Conservation (phyloP, 2,888 invertebrate species). For the Drosophila kambysellisi region DNA sequence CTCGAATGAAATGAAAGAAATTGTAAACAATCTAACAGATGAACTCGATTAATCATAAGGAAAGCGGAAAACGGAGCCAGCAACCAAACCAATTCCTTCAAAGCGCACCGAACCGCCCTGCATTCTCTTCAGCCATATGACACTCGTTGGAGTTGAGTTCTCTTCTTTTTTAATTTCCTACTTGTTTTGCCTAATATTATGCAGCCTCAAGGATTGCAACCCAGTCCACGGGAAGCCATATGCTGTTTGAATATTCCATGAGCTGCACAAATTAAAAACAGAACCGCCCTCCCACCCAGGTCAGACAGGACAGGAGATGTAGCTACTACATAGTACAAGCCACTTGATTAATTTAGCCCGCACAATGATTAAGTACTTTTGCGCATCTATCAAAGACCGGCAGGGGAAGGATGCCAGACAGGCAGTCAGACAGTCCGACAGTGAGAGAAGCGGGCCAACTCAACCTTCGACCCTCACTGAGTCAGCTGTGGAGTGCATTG, state of each 20-base stretch:
- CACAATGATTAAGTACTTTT: slow-evolving; percentile 83
- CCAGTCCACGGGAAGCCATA: slow-evolving; percentile 65
- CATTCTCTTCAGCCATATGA: slow-evolving; percentile 54
- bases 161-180: slow-evolving; percentile 66
- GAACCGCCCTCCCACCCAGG: slow-evolving; percentile 20
- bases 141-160: slow-evolving; percentile 37
- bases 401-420: slow-evolving; percentile 16
- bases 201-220: slow-evolving; percentile 70
- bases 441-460: slow-evolving; percentile 31
- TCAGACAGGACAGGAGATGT: slow-evolving; percentile 18
- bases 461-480: slow-evolving; percentile 56
- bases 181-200: slow-evolving; percentile 77
- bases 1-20: slow-evolving; percentile 51
- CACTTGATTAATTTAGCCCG: slow-evolving; percentile 83
- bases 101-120: slow-evolving; percentile 39
- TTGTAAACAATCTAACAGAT: slow-evolving; percentile 71
- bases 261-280: slow-evolving; percentile 80
- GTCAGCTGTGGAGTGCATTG: slow-evolving; percentile 55
- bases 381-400: slow-evolving; percentile 52
- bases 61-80: slow-evolving; percentile 13
- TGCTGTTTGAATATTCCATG: slow-evolving; percentile 78
- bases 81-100: slow-evolving; percentile 40
- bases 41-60: slow-evolving; percentile 81
- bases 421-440: slow-evolving; percentile 1
- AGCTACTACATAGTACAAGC: slow-evolving; percentile 55